Percentiles rank a stretch among this genome's conserved stretches.
Evolutionary conservation across 2,888 invertebrate genomes (phyloP).

Genomic region (Drosophila pseudotakahashii): DNA sequence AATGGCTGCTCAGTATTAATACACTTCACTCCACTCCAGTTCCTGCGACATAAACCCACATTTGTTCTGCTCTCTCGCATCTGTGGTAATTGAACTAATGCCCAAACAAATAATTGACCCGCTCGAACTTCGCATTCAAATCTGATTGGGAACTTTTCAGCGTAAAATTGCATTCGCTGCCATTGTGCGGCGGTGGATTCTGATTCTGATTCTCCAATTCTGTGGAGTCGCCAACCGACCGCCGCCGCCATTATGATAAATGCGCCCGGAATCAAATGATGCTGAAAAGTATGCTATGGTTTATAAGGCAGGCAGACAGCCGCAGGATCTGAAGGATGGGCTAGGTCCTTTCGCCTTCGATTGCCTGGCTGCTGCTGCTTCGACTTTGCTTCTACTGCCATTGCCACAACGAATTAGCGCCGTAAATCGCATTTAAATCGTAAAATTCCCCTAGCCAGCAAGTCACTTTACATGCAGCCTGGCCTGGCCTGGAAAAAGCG

Average conservation of each 20-base stretch:
- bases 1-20: not conserved
- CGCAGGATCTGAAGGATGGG: slow-evolving; percentile 17
- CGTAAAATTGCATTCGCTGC: slow-evolving; percentile 62
- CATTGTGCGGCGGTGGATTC: slow-evolving; percentile 40
- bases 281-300: slow-evolving; percentile 67
- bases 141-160: slow-evolving; percentile 66
- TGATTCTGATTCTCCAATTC: not conserved
- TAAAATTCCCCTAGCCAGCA: slow-evolving; percentile 71
- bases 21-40: not conserved
- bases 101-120: slow-evolving; percentile 39
- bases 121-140: slow-evolving; percentile 51
- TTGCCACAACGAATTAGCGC: slow-evolving; percentile 75
- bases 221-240: slow-evolving; percentile 11
- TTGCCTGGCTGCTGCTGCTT: slow-evolving; percentile 49
- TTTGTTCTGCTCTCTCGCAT: slow-evolving; percentile 2
- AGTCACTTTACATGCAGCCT: slow-evolving; percentile 66
- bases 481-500: slow-evolving; percentile 13
- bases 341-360: slow-evolving; percentile 46
- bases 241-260: slow-evolving; percentile 66
- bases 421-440: slow-evolving; percentile 80
- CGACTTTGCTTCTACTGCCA: slow-evolving; percentile 41
- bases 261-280: slow-evolving; percentile 69
- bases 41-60: not conserved
- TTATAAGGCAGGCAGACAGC: slow-evolving; percentile 47
- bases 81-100: slow-evolving; percentile 29